Evolutionary conservation across 2,113 vertebrate genomes (phyloP).

Genomic region (Gambusia affinis): DNA sequence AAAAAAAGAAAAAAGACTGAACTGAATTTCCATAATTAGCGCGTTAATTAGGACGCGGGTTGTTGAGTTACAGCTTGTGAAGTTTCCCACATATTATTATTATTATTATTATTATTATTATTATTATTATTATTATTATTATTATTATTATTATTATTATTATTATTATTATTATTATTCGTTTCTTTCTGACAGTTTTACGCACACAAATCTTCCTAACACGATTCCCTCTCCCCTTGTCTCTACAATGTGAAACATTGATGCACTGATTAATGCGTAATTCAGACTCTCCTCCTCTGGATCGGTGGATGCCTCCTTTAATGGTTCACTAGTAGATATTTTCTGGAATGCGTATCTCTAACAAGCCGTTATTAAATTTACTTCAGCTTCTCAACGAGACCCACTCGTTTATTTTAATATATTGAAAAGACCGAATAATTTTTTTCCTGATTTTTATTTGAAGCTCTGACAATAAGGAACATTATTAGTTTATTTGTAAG

Average conservation of each 20-base stretch:
- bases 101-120: not conserved
- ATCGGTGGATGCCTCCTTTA: slow-evolving; percentile 20
- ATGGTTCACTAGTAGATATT: slow-evolving; percentile 25
- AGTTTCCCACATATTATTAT: not conserved
- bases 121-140: too few relatives aligned
- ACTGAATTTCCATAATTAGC: not conserved
- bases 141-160: too few relatives aligned
- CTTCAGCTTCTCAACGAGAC: not conserved
- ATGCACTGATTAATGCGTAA: not conserved
- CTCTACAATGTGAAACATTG: not conserved
- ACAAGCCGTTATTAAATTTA: not conserved
- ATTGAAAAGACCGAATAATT: not conserved
- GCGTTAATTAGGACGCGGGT: not conserved
- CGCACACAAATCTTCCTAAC: not conserved
- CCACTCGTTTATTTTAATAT: not conserved
- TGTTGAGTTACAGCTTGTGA: not conserved
- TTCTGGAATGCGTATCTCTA: not conserved
- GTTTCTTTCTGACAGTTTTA: not conserved
- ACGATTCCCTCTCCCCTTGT: not conserved
- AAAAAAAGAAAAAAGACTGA: not conserved
- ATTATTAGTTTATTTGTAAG: not conserved
- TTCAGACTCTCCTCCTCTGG: too few relatives aligned
- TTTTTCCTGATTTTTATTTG: not conserved
- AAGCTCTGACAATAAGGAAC: too few relatives aligned
- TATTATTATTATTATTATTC: not conserved